Percentiles rank a stretch among this genome's conserved stretches.
These are phyloP conservation scores for Hemitrygon akajei DNA, from an alignment of 2,797 vertebrate species.

Conservation along the genomic window DNA sequence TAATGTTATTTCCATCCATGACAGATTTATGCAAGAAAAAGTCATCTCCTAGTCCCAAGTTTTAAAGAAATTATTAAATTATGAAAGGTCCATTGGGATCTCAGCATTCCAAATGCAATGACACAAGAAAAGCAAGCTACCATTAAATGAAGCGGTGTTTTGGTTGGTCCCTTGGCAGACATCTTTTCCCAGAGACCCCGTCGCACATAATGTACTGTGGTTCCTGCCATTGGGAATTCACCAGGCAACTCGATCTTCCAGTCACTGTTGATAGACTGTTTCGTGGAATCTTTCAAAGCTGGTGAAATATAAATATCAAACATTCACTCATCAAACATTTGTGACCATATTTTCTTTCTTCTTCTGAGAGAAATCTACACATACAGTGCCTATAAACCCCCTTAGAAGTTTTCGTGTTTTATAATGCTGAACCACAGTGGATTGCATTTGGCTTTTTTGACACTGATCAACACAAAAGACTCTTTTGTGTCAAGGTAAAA, in stretches of 20 bases:
- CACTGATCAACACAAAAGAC: no score
- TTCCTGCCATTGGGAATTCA: slow-evolving; percentile 92
- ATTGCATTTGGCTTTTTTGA: no score
- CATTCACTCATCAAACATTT: not conserved
- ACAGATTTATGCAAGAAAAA: not conserved
- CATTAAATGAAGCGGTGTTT: slow-evolving; percentile 85
- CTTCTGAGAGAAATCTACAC: not conserved
- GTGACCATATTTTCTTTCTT: not conserved
- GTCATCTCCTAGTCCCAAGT: not conserved
- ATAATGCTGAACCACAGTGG: no score
- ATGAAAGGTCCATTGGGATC: not conserved
- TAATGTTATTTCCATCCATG: not conserved
- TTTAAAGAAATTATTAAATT: not conserved
- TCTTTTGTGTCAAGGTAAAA: no score
- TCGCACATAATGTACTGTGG: slow-evolving; percentile 85
- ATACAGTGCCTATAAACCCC: no score
- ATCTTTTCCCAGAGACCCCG: slow-evolving; percentile 97
- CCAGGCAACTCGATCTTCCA: slow-evolving; percentile 98
- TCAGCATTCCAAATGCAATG: not conserved
- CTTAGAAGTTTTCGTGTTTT: no score
- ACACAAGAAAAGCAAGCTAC: slow-evolving; percentile 58
- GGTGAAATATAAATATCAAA: slow-evolving; percentile 43
- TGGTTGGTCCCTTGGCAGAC: slow-evolving; percentile 92
- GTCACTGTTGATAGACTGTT: slow-evolving; percentile 91
- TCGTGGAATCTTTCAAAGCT: slow-evolving; percentile 88